Evolutionary conservation across 2,113 vertebrate species (phyloP).

Genomic region (Typhlomys cinereus): DNA sequence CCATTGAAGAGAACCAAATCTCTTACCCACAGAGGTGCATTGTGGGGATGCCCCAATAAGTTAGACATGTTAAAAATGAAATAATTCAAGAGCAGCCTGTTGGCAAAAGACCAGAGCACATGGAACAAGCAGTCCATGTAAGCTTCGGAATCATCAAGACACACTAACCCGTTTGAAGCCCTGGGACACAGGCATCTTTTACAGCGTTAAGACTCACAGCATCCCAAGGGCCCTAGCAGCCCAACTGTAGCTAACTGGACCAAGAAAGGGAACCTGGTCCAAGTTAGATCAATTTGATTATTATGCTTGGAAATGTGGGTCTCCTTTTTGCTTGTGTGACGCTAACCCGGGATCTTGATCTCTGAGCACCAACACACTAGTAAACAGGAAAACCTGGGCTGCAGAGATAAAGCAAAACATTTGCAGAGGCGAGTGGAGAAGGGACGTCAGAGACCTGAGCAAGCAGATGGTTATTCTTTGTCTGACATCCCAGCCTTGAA

Average conservation of each 20-base stretch:
- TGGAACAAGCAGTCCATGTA: background rate
- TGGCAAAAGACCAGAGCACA: background rate
- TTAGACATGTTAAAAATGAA: constrained; percentile 36
- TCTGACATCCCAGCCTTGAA: background rate
- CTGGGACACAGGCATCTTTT: background rate
- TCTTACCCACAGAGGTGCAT: background rate
- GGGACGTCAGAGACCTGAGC: background rate
- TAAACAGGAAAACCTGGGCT: constrained; percentile 32
- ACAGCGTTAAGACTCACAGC: background rate
- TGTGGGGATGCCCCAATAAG: background rate
- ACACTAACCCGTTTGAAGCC: background rate
- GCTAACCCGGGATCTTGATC: background rate
- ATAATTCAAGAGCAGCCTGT: background rate
- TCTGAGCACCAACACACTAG: background rate
- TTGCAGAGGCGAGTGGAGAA: background rate
- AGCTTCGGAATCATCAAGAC: background rate
- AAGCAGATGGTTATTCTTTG: background rate
- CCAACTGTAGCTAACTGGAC: background rate
- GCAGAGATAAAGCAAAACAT: constrained; percentile 40
- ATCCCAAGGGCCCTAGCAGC: background rate
- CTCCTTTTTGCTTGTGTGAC: constrained; percentile 22
- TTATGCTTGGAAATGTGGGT: constrained; percentile 12
- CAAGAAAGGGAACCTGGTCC: background rate
- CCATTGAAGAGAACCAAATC: background rate
- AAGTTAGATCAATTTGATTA: background rate